Conservation (phyloP, 2,888 invertebrate genomes). For the Pammene aurita region DNA sequence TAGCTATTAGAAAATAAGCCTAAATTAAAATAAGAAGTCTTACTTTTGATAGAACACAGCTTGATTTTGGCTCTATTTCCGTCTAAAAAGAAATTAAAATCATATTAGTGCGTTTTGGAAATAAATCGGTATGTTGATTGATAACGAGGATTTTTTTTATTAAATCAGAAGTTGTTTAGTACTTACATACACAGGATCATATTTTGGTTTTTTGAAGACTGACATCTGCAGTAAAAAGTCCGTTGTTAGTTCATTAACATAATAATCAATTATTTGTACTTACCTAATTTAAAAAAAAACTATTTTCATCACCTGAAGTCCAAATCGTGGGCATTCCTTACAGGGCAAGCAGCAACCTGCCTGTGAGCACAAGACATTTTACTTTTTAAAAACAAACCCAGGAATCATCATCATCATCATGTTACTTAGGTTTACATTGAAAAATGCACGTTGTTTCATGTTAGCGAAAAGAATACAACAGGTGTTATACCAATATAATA, state of each 20-base stretch:
- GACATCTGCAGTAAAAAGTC: constrained; percentile 58
- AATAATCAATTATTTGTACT: too few species aligned
- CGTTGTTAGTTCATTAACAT: not conserved
- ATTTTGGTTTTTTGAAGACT: constrained; percentile 59
- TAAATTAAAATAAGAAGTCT: constrained; percentile 27
- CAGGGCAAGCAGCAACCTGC: not conserved
- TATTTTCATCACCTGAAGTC: constrained; percentile 9
- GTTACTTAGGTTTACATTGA: too few species aligned
- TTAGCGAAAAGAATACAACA: not conserved
- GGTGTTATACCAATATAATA: not conserved
- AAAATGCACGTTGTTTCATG: too few species aligned
- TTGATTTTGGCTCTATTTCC: constrained; percentile 48
- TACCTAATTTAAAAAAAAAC: too few species aligned
- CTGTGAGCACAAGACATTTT: constrained; percentile 5
- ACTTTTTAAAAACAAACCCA: not conserved
- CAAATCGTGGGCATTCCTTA: constrained; percentile 18
- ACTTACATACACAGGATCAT: constrained; percentile 57
- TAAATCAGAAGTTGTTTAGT: not conserved
- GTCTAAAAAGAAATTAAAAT: constrained; percentile 1
- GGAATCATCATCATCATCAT: too few species aligned
- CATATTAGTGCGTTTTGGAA: not conserved
- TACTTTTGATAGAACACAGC: constrained; percentile 67
- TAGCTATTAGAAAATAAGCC: too few species aligned
- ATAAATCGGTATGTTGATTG: too few species aligned
- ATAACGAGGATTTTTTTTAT: too few species aligned